Conservation (phyloP, 2,797 vertebrate species). For the Argya squamiceps region DNA sequence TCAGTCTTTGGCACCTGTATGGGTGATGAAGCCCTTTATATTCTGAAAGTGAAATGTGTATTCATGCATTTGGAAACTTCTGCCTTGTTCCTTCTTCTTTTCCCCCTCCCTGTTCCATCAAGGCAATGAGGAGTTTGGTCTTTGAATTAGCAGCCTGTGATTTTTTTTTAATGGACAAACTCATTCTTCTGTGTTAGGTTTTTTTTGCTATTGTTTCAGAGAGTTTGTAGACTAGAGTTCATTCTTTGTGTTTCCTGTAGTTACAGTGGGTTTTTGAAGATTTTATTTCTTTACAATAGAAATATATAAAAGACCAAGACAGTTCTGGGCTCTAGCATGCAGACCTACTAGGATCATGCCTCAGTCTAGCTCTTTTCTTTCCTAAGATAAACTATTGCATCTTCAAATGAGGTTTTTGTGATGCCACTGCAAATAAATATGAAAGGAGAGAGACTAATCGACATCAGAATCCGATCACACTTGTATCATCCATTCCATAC, state of each 20-base stretch:
- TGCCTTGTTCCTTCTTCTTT: not conserved
- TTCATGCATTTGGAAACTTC: not conserved
- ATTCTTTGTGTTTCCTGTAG: not conserved
- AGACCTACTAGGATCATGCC: not conserved
- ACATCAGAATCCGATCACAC: not conserved
- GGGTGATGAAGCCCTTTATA: not conserved
- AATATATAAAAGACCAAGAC: not conserved
- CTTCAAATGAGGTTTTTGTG: not conserved
- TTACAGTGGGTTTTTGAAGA: not conserved
- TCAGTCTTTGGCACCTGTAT: not conserved
- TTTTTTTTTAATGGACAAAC: not conserved
- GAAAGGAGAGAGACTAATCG: not conserved
- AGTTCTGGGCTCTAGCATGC: not conserved
- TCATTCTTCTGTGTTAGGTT: not conserved
- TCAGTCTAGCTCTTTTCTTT: not conserved
- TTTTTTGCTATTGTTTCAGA: not conserved
- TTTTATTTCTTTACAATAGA: not conserved
- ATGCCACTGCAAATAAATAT: not conserved
- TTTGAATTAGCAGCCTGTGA: not conserved
- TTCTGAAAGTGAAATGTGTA: not conserved
- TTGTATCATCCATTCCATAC: not conserved
- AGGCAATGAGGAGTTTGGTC: not conserved
- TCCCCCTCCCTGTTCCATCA: not conserved
- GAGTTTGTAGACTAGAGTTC: not conserved
- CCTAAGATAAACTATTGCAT: not conserved